Conservation (phyloP, 2,888 invertebrate species). For the Amphipyra tragopoginis region DNA sequence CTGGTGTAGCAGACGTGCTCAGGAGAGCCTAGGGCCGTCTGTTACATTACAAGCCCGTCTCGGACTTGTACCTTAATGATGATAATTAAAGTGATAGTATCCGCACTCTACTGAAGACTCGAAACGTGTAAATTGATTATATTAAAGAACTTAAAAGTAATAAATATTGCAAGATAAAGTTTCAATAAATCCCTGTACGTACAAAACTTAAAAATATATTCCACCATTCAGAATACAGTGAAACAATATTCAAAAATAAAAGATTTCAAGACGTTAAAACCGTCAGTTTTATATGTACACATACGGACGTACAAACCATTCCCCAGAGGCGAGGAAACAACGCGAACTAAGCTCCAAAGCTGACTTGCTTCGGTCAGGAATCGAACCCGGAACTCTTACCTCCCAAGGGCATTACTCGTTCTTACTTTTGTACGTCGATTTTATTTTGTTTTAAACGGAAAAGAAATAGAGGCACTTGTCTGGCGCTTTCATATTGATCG, state of each 20-base stretch:
- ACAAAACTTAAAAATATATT: background rate
- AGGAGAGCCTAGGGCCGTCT: too few species aligned
- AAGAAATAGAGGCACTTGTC: constrained; percentile 43
- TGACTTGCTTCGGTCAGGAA: constrained; percentile 62
- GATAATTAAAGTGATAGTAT: too few species aligned
- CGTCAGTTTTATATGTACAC: constrained; percentile 53
- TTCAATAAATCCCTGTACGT: background rate
- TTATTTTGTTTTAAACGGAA: constrained; percentile 59
- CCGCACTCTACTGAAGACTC: too few species aligned
- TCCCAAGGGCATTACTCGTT: constrained; percentile 60
- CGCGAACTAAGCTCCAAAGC: constrained; percentile 60
- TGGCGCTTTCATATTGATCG: constrained; percentile 32
- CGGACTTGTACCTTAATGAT: too few species aligned
- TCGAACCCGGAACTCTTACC: constrained; percentile 61
- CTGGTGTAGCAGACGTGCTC: too few species aligned
- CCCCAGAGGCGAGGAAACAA: constrained; percentile 54
- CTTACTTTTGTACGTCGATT: constrained; percentile 51
- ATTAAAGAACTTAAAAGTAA: too few species aligned
- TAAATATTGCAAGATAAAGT: too few species aligned
- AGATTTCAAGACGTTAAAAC: constrained; percentile 47
- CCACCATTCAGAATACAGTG: constrained; percentile 9
- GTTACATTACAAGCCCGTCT: too few species aligned
- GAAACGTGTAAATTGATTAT: too few species aligned
- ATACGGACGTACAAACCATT: constrained; percentile 40
- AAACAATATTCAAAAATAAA: constrained; percentile 36